phyloP scores from a whole-genome alignment of 2,797 vertebrate species.

The Sparidentex hasta region DNA sequence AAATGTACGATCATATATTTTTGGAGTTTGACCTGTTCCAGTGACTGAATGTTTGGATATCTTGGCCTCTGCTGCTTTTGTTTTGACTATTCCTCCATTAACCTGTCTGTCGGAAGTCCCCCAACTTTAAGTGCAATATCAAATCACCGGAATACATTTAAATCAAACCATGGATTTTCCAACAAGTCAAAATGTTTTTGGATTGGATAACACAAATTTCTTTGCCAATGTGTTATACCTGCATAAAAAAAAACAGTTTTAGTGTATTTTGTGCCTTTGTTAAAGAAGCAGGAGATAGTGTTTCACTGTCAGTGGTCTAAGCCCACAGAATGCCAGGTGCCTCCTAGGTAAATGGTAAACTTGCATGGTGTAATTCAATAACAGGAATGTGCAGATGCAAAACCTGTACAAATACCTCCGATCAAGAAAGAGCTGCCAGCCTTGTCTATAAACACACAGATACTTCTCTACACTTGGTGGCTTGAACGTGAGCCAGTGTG shows the following conservation, averaged over 20 bases:
- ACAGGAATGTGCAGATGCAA: slow-evolving; percentile 2
- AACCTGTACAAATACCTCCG: slow-evolving; percentile 31
- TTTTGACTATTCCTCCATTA: not conserved
- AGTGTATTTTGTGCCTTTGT: not conserved
- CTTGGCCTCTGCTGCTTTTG: not conserved
- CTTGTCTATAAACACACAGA: slow-evolving; percentile 24
- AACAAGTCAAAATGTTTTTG: not conserved
- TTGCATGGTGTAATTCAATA: not conserved
- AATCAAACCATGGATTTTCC: too few species aligned
- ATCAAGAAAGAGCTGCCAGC: slow-evolving; percentile 2
- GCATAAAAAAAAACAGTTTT: too few species aligned
- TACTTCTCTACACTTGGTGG: not conserved
- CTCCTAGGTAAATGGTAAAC: not conserved
- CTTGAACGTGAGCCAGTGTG: not conserved
- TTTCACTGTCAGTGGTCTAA: not conserved
- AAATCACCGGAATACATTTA: too few species aligned
- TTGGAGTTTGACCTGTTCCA: not conserved
- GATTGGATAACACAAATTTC: not conserved
- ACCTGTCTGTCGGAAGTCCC: not conserved
- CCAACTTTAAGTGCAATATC: not conserved
- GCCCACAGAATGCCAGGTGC: not conserved
- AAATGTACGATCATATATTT: not conserved
- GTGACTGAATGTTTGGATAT: not conserved
- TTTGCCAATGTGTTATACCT: not conserved
- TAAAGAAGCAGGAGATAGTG: not conserved